Percentiles rank a stretch among this genome's conserved stretches.
Evolutionary conservation across 2,797 vertebrate genomes (phyloP).

Genomic region (Kryptolebias ocellatus): DNA sequence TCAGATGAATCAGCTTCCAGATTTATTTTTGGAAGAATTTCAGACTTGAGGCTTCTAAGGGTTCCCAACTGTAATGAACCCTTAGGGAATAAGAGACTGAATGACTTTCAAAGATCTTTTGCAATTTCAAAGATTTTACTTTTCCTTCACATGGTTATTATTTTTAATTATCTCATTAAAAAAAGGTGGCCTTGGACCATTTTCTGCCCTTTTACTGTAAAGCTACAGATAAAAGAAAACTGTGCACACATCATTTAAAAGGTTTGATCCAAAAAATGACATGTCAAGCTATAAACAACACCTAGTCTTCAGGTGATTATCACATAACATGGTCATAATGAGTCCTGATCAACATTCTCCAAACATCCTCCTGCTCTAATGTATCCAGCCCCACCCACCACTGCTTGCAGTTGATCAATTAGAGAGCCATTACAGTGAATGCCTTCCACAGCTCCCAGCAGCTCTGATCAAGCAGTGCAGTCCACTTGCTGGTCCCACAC

Average conservation of each 20-base stretch:
- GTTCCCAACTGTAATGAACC: too few relatives aligned
- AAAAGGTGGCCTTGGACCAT: not conserved
- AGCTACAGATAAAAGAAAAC: not conserved
- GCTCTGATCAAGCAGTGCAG: slow-evolving; percentile 55
- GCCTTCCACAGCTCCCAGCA: slow-evolving; percentile 60
- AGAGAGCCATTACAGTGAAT: slow-evolving; percentile 72
- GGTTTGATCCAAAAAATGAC: slow-evolving; percentile 30
- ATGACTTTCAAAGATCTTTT: too few relatives aligned
- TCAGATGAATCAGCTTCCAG: not conserved
- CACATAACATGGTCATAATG: slow-evolving; percentile 61
- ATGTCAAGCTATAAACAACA: slow-evolving; percentile 34
- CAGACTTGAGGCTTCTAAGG: too few relatives aligned
- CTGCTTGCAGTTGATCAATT: slow-evolving; percentile 74
- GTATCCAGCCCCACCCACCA: slow-evolving; percentile 69
- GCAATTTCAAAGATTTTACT: not conserved
- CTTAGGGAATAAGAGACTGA: too few relatives aligned
- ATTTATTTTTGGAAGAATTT: not conserved
- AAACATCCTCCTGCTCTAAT: slow-evolving; percentile 70
- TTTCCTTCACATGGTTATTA: not conserved
- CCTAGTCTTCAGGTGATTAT: slow-evolving; percentile 56
- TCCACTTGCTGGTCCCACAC: slow-evolving; percentile 65
- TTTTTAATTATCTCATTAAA: not conserved
- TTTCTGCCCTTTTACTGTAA: not conserved
- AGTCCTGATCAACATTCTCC: slow-evolving; percentile 77
- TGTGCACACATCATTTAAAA: slow-evolving; percentile 45